Evolutionary conservation across 2,797 vertebrate species (phyloP).

Genomic region (Falco columbarius): DNA sequence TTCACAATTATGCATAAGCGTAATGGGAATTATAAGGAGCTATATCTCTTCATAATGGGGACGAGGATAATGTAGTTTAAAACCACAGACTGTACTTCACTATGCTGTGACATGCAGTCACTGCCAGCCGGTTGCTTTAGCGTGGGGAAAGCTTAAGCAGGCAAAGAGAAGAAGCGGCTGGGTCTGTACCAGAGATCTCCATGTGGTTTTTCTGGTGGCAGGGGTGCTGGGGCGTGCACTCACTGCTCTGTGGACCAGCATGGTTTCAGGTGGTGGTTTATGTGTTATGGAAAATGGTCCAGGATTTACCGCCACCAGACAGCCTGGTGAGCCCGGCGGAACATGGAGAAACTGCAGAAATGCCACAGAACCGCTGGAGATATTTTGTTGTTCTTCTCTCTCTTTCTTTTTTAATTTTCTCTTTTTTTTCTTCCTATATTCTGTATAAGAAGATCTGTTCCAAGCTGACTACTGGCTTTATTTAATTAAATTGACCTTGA

Average conservation of each 20-base stretch:
- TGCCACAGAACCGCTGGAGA: neutral
- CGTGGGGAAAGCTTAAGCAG: neutral
- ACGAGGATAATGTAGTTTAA: neutral
- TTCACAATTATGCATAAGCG: neutral
- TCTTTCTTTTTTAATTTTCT: neutral
- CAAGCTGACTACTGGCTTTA: neutral
- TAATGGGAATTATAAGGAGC: neutral
- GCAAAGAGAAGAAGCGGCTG: rapidly evolving
- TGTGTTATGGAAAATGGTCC: neutral
- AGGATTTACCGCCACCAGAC: neutral
- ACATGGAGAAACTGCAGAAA: neutral
- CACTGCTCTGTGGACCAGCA: neutral
- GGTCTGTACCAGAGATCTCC: neutral
- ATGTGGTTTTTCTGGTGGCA: neutral
- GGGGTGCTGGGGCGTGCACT: neutral
- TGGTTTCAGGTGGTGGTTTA: neutral
- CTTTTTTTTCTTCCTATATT: neutral
- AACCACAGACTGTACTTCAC: neutral
- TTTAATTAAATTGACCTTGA: neutral
- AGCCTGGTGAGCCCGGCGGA: rapidly evolving
- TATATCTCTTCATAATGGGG: neutral
- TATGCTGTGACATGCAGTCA: neutral
- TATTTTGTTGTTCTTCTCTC: neutral
- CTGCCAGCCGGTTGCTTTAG: neutral
- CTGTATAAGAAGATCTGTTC: neutral